These are phyloP conservation scores for Blastobasis adustella DNA, from an alignment of 2,888 invertebrate species.

Conservation along the genomic window DNA sequence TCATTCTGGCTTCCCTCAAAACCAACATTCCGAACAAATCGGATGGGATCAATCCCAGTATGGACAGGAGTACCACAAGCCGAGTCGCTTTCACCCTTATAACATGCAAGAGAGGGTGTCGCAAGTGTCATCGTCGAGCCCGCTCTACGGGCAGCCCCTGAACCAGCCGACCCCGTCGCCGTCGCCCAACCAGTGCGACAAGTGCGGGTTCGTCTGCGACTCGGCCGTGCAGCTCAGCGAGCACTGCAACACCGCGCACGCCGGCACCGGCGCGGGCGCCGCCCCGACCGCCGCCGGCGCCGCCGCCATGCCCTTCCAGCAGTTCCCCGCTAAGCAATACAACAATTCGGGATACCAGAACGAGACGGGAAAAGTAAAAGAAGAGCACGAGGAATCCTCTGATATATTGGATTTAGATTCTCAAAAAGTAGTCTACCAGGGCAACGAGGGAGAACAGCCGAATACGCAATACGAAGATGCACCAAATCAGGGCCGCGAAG, in stretches of 20 bases:
- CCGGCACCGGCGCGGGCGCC: conserved; percentile 42
- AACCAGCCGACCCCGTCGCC: conserved; percentile 82
- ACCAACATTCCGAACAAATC: conserved; percentile 64
- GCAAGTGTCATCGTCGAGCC: conserved; percentile 71
- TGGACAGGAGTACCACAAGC: conserved; percentile 61
- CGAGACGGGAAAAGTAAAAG: conserved; percentile 71
- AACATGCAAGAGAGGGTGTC: conserved; percentile 70
- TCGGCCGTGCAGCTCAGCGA: conserved; percentile 83
- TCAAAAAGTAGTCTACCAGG: conserved; percentile 88
- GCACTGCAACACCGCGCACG: conserved; percentile 82
- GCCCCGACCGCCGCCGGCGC: conserved; percentile 40
- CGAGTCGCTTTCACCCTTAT: conserved; percentile 68
- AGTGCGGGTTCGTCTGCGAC: conserved; percentile 87
- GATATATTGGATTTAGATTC: conserved; percentile 92
- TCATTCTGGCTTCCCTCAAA: conserved; percentile 67
- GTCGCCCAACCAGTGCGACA: conserved; percentile 86
- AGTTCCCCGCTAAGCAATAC: conserved; percentile 66
- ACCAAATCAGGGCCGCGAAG: conserved; percentile 53
- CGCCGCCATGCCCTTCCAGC: conserved; percentile 68
- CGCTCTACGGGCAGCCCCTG: conserved; percentile 72
- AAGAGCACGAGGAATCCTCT: conserved; percentile 82
- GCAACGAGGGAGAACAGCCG: conserved; percentile 70
- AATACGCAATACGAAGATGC: conserved; percentile 55
- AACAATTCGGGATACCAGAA: conserved; percentile 59
- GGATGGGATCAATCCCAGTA: conserved; percentile 67